Conservation (phyloP, 2,888 invertebrate species). For the Eudasyphora cyanicolor region DNA sequence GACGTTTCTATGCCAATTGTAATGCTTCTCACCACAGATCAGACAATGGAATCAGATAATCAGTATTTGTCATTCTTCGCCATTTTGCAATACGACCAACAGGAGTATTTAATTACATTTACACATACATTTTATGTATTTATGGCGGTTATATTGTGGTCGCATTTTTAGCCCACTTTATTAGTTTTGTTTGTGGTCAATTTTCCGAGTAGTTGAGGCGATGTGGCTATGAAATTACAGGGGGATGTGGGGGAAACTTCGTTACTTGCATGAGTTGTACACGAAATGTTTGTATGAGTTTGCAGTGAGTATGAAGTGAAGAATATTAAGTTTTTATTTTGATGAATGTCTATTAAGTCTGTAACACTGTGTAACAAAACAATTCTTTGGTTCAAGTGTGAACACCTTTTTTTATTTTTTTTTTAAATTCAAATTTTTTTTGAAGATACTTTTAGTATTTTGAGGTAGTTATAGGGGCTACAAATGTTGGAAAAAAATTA, state of each 20-base stretch:
- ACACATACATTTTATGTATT: neutral
- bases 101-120: neutral
- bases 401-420: constrained; percentile 14
- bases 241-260: neutral
- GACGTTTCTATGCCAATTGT: constrained; percentile 25
- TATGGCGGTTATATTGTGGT: neutral
- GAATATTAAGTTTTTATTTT: too few species aligned
- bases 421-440: too few species aligned
- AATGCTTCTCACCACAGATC: constrained; percentile 14
- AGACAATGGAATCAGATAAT: constrained; percentile 35
- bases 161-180: constrained; percentile 41
- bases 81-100: constrained; percentile 40
- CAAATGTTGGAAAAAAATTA: too few species aligned
- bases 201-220: neutral
- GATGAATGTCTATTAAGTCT: too few species aligned
- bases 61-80: constrained; percentile 42
- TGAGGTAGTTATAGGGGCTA: too few species aligned
- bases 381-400: neutral
- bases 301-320: neutral
- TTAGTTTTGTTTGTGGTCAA: constrained; percentile 46
- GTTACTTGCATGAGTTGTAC: too few species aligned
- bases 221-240: too few species aligned
- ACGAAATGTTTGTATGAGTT: too few species aligned
- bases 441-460: too few species aligned
- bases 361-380: too few species aligned